Evolutionary conservation across 2,797 vertebrate species (phyloP).

Genomic region (Crocidura indochinensis): DNA sequence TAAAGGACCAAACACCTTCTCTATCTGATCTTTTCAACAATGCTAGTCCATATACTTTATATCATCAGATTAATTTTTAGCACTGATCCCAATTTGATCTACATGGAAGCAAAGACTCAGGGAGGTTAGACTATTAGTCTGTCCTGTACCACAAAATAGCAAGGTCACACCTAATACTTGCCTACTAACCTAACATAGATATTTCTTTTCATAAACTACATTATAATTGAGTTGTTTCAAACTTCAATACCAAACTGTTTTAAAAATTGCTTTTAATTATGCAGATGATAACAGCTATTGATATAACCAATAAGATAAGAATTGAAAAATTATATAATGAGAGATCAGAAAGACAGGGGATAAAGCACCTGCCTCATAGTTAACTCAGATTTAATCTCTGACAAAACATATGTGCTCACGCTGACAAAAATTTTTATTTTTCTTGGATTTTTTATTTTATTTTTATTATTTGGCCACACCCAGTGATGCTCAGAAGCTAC

Average conservation of each 20-base stretch:
- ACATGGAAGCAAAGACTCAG: not conserved
- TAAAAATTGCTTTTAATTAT: not conserved
- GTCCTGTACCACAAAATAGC: not conserved
- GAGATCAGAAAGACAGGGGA: not conserved
- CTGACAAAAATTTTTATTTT: too few species aligned
- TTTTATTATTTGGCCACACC: too few species aligned
- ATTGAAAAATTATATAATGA: not conserved
- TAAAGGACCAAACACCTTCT: not conserved
- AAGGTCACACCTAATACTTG: not conserved
- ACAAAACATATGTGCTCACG: too few species aligned
- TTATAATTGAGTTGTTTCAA: constrained; percentile 13
- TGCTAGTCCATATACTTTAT: fast-evolving
- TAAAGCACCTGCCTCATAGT: not conserved
- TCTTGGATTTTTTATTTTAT: too few species aligned
- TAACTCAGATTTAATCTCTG: too few species aligned
- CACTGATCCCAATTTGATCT: fast-evolving
- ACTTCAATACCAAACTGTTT: not conserved
- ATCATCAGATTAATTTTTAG: not conserved
- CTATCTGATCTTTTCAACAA: not conserved
- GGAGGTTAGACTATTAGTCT: too few species aligned
- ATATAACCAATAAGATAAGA: too few species aligned
- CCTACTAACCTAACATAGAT: not conserved
- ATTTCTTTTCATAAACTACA: not conserved
- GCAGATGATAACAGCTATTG: not conserved
- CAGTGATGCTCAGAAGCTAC: too few species aligned